Percentiles rank a stretch among this genome's conserved stretches.
These are phyloP conservation scores for Acronicta leporina DNA, from an alignment of 2,888 invertebrate genomes.

Conservation along the genomic window DNA sequence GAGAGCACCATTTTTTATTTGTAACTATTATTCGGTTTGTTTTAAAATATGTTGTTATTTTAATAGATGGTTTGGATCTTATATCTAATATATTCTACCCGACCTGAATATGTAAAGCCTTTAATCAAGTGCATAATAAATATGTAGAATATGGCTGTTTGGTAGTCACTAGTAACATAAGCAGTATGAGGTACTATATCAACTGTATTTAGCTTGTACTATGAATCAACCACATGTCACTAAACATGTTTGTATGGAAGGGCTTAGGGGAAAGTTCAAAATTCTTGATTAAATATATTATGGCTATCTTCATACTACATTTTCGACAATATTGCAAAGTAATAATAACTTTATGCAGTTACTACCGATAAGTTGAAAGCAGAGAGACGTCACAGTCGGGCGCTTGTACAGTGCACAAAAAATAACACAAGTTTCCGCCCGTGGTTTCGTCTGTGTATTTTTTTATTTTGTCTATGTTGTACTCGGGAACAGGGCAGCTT, in stretches of 20 bases:
- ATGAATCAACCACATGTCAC: constrained; percentile 18
- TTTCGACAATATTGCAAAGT: too few relatives aligned
- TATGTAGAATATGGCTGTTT: constrained; percentile 17
- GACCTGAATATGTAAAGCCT: constrained; percentile 13
- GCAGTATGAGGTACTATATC: constrained; percentile 13
- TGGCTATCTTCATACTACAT: too few relatives aligned
- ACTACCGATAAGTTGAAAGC: too few relatives aligned
- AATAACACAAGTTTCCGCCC: too few relatives aligned
- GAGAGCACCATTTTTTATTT: constrained; percentile 45
- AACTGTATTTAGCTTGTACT: constrained; percentile 30
- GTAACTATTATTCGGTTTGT: constrained; percentile 33
- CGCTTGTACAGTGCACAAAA: too few relatives aligned
- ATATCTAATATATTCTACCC: constrained; percentile 27
- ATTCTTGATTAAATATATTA: not conserved
- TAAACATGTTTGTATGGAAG: constrained; percentile 36
- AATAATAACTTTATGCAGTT: not conserved
- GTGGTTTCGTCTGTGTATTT: too few relatives aligned
- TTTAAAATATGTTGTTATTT: constrained; percentile 54
- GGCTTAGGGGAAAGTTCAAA: not conserved
- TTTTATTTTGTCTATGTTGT: too few relatives aligned
- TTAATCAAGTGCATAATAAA: constrained; percentile 16
- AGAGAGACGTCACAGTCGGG: too few relatives aligned
- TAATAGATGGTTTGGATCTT: constrained; percentile 45
- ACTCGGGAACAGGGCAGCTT: too few relatives aligned
- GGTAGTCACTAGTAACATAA: constrained; percentile 29